Evolutionary conservation across 2,888 invertebrate genomes (phyloP).

Genomic region (Amphipyra tragopoginis): DNA sequence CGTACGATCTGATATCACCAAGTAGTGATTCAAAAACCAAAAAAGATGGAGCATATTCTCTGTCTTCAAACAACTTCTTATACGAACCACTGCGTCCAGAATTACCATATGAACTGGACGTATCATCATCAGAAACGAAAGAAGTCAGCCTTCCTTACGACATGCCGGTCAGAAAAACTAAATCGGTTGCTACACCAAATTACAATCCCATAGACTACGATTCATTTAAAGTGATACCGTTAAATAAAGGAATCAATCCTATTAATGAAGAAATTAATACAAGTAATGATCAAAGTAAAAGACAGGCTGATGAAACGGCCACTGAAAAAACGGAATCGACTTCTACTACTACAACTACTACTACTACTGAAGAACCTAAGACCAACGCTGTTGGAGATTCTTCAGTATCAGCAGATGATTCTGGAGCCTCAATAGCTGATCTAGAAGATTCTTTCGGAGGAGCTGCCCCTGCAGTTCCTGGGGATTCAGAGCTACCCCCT

Average conservation of each 20-base stretch:
- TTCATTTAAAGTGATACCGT: constrained; percentile 83
- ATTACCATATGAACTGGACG: constrained; percentile 79
- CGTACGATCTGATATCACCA: constrained; percentile 81
- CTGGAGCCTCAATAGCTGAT: constrained; percentile 90
- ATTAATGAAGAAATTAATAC: constrained; percentile 68
- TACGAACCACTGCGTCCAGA: constrained; percentile 82
- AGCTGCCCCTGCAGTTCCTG: constrained; percentile 87
- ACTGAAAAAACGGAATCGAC: constrained; percentile 43
- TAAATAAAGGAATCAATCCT: constrained; percentile 79
- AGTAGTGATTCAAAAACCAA: constrained; percentile 64
- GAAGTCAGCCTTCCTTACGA: constrained; percentile 77
- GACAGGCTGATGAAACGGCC: constrained; percentile 68
- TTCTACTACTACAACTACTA: constrained; percentile 59
- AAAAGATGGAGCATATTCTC: constrained; percentile 57
- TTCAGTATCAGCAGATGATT: constrained; percentile 83
- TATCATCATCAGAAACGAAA: constrained; percentile 80
- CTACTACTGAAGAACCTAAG: constrained; percentile 67
- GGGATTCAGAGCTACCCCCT: constrained; percentile 91
- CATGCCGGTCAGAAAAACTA: constrained; percentile 77
- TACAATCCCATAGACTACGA: constrained; percentile 84
- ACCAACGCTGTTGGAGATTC: constrained; percentile 67
- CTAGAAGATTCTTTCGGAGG: constrained; percentile 95
- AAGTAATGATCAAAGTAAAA: constrained; percentile 76
- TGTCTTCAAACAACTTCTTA: constrained; percentile 74
- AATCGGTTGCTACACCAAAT: constrained; percentile 69